Evolutionary conservation across 2,797 vertebrate species (phyloP).

Genomic region (Cyclura pinguis): DNA sequence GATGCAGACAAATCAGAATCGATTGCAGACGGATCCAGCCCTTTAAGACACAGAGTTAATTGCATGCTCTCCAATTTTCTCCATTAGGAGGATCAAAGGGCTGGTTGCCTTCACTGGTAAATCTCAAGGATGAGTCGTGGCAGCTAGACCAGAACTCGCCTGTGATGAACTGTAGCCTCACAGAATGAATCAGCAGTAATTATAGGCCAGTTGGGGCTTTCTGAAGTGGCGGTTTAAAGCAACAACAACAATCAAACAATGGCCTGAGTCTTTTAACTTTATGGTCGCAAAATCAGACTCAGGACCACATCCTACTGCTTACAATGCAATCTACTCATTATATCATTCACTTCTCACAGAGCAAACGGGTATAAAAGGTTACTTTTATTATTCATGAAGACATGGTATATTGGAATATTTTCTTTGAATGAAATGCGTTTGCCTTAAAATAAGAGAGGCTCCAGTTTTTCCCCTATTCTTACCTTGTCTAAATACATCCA

Average conservation of each 20-base stretch:
- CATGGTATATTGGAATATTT: neutral
- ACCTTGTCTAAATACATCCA: neutral
- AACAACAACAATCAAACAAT: slow-evolving; percentile 23
- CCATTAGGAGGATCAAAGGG: slow-evolving; percentile 75
- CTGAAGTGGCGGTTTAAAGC: slow-evolving; percentile 62
- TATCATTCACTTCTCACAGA: slow-evolving; percentile 6
- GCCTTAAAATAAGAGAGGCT: neutral
- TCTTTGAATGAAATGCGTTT: neutral
- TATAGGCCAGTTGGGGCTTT: slow-evolving; percentile 71
- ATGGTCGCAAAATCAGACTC: slow-evolving; percentile 27
- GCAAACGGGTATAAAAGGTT: neutral
- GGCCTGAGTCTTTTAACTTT: slow-evolving; percentile 17
- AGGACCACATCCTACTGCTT: slow-evolving; percentile 46
- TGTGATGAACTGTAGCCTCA: slow-evolving; percentile 69
- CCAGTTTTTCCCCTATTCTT: neutral
- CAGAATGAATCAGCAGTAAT: slow-evolving; percentile 76
- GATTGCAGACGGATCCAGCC: slow-evolving; percentile 51
- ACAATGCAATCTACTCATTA: slow-evolving; percentile 41
- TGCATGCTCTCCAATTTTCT: slow-evolving; percentile 72
- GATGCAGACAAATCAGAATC: slow-evolving; percentile 56
- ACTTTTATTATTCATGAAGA: neutral
- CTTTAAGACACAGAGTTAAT: slow-evolving; percentile 58
- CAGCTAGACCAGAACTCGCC: slow-evolving; percentile 65
- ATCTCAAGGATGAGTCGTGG: slow-evolving; percentile 70
- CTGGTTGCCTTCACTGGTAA: slow-evolving; percentile 71